Evolutionary conservation across 2,797 vertebrate genomes (phyloP).

Genomic region (Rhyacichthys aspro): DNA sequence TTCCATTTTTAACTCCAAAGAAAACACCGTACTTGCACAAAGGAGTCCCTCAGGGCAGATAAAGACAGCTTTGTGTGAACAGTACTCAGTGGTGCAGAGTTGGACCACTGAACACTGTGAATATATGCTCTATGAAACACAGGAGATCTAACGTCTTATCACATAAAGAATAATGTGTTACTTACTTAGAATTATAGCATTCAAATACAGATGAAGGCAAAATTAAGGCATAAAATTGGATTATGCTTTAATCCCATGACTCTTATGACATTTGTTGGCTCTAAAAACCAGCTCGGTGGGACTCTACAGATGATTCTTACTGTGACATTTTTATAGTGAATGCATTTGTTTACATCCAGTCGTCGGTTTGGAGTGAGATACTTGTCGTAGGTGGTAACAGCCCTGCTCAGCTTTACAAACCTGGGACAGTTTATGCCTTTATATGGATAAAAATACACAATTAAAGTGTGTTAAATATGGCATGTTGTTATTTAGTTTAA

Average conservation of each 20-base stretch:
- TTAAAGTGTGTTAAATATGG: no score
- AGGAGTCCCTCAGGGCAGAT: conserved; percentile 53
- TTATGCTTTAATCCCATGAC: background rate
- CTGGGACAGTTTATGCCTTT: background rate
- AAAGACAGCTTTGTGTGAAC: conserved; percentile 57
- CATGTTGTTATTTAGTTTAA: no score
- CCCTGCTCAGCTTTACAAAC: background rate
- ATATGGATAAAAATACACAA: background rate
- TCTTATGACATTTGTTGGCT: background rate
- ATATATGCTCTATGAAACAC: conserved; percentile 13
- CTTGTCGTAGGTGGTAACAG: no score
- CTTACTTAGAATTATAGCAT: conserved; percentile 8
- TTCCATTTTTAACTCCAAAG: conserved; percentile 55
- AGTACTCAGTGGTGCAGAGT: conserved; percentile 33
- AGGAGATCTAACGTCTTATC: conserved; percentile 2
- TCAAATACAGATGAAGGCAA: background rate
- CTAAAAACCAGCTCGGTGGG: background rate
- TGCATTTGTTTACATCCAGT: no score
- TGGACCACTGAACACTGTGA: conserved; percentile 11
- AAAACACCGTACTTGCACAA: conserved; percentile 57
- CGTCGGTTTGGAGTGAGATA: no score
- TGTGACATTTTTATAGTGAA: no score
- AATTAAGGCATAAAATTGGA: conserved; percentile 5
- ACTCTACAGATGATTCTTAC: conserved; percentile 3
- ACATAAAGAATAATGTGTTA: conserved; percentile 1